These are phyloP conservation scores for Streptopelia turtur DNA, from an alignment of 2,797 vertebrate species.

Conservation along the genomic window DNA sequence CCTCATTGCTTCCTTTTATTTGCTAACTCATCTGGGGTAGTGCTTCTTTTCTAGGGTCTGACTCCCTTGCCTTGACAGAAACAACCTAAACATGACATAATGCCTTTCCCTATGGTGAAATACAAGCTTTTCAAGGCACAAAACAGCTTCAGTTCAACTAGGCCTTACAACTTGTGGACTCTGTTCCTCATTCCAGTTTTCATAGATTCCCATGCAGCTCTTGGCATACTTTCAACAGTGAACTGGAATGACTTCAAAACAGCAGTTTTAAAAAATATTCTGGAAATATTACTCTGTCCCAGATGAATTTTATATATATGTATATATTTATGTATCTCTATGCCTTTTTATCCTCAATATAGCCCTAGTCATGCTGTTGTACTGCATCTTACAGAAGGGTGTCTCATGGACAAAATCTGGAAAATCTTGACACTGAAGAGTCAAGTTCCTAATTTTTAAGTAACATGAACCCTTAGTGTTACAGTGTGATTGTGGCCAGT, in stretches of 20 bases:
- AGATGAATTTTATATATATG: not conserved
- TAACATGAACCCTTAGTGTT: not conserved
- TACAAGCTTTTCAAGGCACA: not conserved
- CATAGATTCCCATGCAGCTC: not conserved
- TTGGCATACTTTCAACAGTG: not conserved
- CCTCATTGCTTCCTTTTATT: not conserved
- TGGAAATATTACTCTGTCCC: not conserved
- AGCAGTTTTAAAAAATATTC: not conserved
- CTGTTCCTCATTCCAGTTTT: not conserved
- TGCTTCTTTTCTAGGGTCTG: not conserved
- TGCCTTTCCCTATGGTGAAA: not conserved
- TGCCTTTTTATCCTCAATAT: not conserved
- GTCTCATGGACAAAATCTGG: not conserved
- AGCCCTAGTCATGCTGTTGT: not conserved
- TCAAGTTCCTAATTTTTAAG: not conserved
- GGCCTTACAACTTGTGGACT: not conserved
- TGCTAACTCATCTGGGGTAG: not conserved
- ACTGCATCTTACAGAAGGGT: not conserved
- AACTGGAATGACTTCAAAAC: not conserved
- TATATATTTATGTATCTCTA: not conserved
- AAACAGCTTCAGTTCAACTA: not conserved
- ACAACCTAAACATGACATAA: not conserved
- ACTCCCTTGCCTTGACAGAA: not conserved
- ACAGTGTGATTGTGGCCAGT: not conserved
- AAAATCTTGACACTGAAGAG: not conserved